Evolutionary conservation across 2,113 vertebrate species (phyloP), one percentile per base, ranked within the genome.

Genomic region (Diadophis punctatus): DNA sequence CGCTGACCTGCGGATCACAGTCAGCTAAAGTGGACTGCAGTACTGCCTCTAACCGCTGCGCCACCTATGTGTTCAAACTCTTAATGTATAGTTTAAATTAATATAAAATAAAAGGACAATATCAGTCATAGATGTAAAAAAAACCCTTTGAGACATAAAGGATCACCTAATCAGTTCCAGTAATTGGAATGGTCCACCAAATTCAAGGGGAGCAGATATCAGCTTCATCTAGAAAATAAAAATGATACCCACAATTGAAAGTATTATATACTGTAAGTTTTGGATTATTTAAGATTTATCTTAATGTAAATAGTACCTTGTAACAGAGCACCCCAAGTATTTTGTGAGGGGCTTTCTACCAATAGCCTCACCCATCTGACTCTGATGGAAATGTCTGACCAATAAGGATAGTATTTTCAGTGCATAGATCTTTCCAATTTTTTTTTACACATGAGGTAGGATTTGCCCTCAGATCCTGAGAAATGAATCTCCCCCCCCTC

Each of bases 11-110:
- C n/a, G n/a, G n/a, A n/a, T n/a, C n/a, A n/a, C n/a, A n/a, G n/a
- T n/a, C n/a, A n/a, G n/a, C n/a, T n/a, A n/a, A n/a, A n/a, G n/a
- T n/a, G n/a, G n/a, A n/a, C n/a, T n/a, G n/a, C n/a, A n/a, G n/a
- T n/a, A n/a, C n/a, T n/a, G n/a, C n/a, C n/a, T n/a, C n/a, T n/a
- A n/a, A n/a, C n/a, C n/a, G n/a, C n/a, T n/a, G n/a, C n/a, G n/a
- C n/a, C n/a, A n/a, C n/a, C n/a, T n/a, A n/a, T n/a, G n/a, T n/a
- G 23, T 89, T 95, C 95, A 93, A 94, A 80, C 91, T 94, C 91
- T 93, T 88, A 93, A 94, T 95, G 94, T 96, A 89, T 93, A 90
- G 92, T 96, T 95, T 91, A 95, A 96, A 95, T 95, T 51, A 96
- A 94, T 95, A 91, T 94, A 8, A 20, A 95, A 87, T 93, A 53